A percentile compares a stretch with the other conserved stretches of the same genome.
These are phyloP conservation scores for Ips typographus DNA, from an alignment of 1,140 invertebrate genomes.

Conservation along the genomic window DNA sequence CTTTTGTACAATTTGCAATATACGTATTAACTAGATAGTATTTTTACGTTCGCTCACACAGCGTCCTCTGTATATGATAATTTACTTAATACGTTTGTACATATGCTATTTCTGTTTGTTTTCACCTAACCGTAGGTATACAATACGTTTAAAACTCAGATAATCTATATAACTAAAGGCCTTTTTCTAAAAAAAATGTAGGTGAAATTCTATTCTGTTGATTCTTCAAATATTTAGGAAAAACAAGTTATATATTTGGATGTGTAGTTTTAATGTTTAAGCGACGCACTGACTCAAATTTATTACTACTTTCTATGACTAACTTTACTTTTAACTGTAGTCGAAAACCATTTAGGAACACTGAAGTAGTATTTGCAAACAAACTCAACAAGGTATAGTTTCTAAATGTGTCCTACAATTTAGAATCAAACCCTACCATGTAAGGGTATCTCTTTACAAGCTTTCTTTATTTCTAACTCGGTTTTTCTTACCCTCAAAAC, in stretches of 20 bases:
- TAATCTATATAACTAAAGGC: slow-evolving; percentile 27
- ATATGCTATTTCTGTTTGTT: not conserved
- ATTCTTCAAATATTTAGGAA: slow-evolving; percentile 32
- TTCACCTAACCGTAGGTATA: not conserved
- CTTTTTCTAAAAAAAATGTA: slow-evolving; percentile 21
- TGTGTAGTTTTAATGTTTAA: slow-evolving; percentile 5
- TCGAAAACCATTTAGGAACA: too few relatives aligned
- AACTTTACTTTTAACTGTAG: too few relatives aligned
- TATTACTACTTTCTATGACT: too few relatives aligned
- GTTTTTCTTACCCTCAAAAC: too few relatives aligned
- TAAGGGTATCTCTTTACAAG: too few relatives aligned
- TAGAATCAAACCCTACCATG: too few relatives aligned
- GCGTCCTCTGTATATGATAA: not conserved
- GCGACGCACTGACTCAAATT: too few relatives aligned
- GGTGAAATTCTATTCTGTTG: slow-evolving; percentile 30
- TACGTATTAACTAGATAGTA: slow-evolving; percentile 21
- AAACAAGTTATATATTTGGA: slow-evolving; percentile 19
- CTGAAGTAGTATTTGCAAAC: too few relatives aligned
- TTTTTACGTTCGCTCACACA: slow-evolving; percentile 8
- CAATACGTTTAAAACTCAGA: slow-evolving; percentile 15
- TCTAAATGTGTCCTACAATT: too few relatives aligned
- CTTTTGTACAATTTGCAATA: slow-evolving; percentile 31
- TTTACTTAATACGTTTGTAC: not conserved
- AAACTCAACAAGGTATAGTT: too few relatives aligned
- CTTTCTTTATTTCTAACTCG: too few relatives aligned